Conservation (phyloP, 2,113 vertebrate genomes). For the Calidris pugnax region DNA sequence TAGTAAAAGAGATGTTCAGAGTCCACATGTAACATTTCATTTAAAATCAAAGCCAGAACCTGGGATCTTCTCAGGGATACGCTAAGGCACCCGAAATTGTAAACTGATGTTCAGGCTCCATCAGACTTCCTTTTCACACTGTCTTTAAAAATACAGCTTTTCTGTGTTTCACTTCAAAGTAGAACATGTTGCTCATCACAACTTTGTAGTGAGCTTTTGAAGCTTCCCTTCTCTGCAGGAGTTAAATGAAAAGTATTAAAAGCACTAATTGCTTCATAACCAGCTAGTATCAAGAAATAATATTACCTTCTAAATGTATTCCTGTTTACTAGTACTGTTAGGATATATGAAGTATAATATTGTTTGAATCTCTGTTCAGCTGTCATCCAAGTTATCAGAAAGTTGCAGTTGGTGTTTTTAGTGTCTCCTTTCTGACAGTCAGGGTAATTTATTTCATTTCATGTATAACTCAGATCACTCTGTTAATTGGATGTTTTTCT, state of each 20-base stretch:
- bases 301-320: neutral
- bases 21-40: neutral
- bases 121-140: neutral
- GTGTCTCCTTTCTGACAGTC: neutral
- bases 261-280: neutral
- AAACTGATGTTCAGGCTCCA: neutral
- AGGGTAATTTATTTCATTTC: rapidly evolving
- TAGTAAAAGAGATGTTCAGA: neutral
- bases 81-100: neutral
- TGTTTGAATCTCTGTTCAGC: neutral
- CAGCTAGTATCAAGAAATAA: neutral
- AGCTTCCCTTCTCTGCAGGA: neutral
- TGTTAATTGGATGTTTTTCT: neutral
- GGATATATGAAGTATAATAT: neutral
- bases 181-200: neutral
- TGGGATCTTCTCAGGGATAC: neutral
- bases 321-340: neutral
- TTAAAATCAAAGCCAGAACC: neutral
- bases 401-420: neutral
- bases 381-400: neutral
- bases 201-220: neutral
- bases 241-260: neutral
- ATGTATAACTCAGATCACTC: neutral
- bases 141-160: neutral
- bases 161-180: neutral